Conservation (phyloP, 2,888 invertebrate species). For the Oxyteleia sp. region DNA sequence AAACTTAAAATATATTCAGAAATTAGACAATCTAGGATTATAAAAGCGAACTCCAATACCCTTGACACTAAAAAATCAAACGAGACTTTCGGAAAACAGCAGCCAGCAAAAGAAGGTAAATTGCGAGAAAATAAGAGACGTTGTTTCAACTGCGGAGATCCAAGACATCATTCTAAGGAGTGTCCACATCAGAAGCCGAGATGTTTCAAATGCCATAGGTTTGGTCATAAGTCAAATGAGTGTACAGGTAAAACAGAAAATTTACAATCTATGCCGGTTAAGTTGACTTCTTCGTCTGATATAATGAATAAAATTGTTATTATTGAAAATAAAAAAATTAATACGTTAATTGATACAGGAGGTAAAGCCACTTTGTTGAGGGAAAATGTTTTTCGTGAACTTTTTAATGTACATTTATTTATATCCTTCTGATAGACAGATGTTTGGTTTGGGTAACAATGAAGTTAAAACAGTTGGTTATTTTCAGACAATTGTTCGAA, state of each 20-base stretch:
- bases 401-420: background rate
- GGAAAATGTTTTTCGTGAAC: background rate
- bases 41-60: too few relatives aligned
- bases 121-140: background rate
- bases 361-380: background rate
- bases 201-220: background rate
- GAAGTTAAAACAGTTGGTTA: slow-evolving; percentile 5
- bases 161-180: slow-evolving; percentile 14
- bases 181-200: background rate
- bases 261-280: background rate
- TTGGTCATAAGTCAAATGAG: background rate
- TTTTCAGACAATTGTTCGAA: slow-evolving; percentile 21
- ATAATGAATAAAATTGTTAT: background rate
- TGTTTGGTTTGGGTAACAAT: background rate
- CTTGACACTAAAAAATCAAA: background rate
- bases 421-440: background rate
- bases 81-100: background rate
- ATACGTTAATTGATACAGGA: background rate
- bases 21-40: background rate
- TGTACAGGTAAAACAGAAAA: background rate
- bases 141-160: slow-evolving; percentile 41
- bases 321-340: background rate
- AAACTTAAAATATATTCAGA: slow-evolving; percentile 44
- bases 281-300: background rate
- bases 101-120: background rate